Evolutionary conservation across 2,888 invertebrate species (phyloP), one percentile per base, ranked within the genome.

Genomic region (Epirrhoe alternata): DNA sequence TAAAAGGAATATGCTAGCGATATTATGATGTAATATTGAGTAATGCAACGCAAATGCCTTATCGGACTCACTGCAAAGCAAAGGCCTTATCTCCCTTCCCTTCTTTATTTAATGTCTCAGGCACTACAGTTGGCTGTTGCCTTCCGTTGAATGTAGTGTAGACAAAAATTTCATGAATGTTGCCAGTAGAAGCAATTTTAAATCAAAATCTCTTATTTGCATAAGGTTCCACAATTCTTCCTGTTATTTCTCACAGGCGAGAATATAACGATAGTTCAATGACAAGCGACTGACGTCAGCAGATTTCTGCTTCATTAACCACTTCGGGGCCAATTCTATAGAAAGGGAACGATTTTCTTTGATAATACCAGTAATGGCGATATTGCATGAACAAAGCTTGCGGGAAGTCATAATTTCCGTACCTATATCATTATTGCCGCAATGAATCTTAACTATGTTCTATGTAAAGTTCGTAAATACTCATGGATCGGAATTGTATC

Each of bases 231-330:
- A 24, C 3, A 24, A 24, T 24, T 24, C 1, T 24, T 24, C 3
- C 1, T 24, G 24, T 24, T 2, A 24, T 24, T 24, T 24, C 24
- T 24, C 24, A 24, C 24, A 24, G 24, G 24, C 24, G 3, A 24
- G 5, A 45, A 14, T 14, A 16, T 14, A 45, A 47, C 3, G 14
- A 14, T 35, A 54, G 54, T 47, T 49, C 24, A 62, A 50, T 42
- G 50, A 31, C 50, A 56, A 50, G 54, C 12, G n/a, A 24, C 24
- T 35, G 14, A 47, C 8, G 8, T 33, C 33, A 53, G 47, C 14
- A 17, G n/a, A 14, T 52, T 8, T 12, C 42, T 12, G n/a, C 24
- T 30, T 47, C 38, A 50, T 62, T 62, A 30, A 30, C 50, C 35
- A 35, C 54, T 35, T 55, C 17, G 49, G 49, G 6, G n/a, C 8